Evolutionary conservation across 92 coral and sea anemone species (phyloP).

Genomic region (Epizoanthus fatuus): DNA sequence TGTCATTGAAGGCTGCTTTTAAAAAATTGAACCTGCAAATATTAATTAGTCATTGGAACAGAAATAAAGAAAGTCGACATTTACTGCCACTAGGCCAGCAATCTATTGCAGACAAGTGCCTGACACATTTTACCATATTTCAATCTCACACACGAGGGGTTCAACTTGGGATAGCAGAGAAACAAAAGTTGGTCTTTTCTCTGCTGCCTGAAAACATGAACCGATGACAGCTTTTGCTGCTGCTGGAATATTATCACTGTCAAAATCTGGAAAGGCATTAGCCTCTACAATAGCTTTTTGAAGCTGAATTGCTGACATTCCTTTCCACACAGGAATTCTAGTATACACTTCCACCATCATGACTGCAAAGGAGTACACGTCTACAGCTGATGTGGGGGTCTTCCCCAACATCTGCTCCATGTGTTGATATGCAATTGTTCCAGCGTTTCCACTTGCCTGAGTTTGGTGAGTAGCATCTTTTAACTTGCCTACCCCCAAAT

Average conservation of each 20-base stretch:
- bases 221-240: constrained; percentile 12
- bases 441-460: constrained; percentile 45
- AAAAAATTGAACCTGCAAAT: too few species aligned
- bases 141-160: constrained; percentile 23
- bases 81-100: neutral
- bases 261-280: constrained; percentile 14
- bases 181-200: constrained; percentile 18
- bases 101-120: too few species aligned
- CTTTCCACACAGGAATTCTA: constrained; percentile 43
- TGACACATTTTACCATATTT: constrained; percentile 25
- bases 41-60: too few species aligned
- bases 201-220: constrained; percentile 12
- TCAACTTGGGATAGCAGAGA: constrained; percentile 12
- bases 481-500: constrained; percentile 58
- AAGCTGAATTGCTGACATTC: constrained; percentile 8
- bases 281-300: constrained; percentile 6
- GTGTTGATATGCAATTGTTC: constrained; percentile 62
- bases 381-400: constrained; percentile 40
- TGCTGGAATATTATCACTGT: neutral
- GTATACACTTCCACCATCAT: constrained; percentile 44
- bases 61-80: too few species aligned
- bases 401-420: constrained; percentile 52
- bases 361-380: constrained; percentile 61
- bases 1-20: too few species aligned
- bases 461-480: constrained; percentile 45